A percentile compares a stretch with the other conserved stretches of the same genome.
Conservation (phyloP, 2,888 invertebrate species). For the Andrena hattorfiana region DNA sequence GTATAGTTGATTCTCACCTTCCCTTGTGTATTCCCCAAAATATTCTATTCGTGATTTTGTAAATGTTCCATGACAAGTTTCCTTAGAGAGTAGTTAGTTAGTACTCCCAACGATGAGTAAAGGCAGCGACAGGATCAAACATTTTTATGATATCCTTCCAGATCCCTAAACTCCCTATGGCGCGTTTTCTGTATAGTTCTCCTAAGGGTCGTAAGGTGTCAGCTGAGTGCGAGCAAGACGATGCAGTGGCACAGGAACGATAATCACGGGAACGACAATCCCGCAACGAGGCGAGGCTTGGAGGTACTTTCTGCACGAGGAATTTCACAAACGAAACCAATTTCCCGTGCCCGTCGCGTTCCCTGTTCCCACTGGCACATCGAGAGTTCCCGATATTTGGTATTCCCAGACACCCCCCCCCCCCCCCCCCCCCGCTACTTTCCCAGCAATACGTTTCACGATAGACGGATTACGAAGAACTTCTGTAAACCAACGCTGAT, state of each 20-base stretch:
- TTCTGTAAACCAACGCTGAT: constrained; percentile 34
- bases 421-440: constrained; percentile 22
- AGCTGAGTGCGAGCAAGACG: constrained; percentile 8
- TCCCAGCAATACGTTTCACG: constrained; percentile 51
- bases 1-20: constrained; percentile 35
- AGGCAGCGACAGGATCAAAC: constrained; percentile 3
- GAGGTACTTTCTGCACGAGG: constrained; percentile 62
- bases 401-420: constrained; percentile 39
- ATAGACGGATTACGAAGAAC: constrained; percentile 48
- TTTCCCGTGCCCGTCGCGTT: constrained; percentile 62
- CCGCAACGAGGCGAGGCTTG: constrained; percentile 3
- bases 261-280: neutral
- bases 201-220: constrained; percentile 18
- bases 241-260: constrained; percentile 18
- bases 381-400: constrained; percentile 48
- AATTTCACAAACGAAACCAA: constrained; percentile 75
- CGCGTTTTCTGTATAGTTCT: constrained; percentile 6
- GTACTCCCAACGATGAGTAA: constrained; percentile 23
- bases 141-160: constrained; percentile 25
- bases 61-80: constrained; percentile 53
- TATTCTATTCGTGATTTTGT: constrained; percentile 48
- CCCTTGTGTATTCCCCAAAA: constrained; percentile 35
- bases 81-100: constrained; percentile 45
- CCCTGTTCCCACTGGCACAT: constrained; percentile 21
- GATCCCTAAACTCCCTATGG: constrained; percentile 34